Evolutionary conservation across 1,140 invertebrate species (phyloP), one percentile per base, ranked within the genome.

Genomic region (Ips typographus): DNA sequence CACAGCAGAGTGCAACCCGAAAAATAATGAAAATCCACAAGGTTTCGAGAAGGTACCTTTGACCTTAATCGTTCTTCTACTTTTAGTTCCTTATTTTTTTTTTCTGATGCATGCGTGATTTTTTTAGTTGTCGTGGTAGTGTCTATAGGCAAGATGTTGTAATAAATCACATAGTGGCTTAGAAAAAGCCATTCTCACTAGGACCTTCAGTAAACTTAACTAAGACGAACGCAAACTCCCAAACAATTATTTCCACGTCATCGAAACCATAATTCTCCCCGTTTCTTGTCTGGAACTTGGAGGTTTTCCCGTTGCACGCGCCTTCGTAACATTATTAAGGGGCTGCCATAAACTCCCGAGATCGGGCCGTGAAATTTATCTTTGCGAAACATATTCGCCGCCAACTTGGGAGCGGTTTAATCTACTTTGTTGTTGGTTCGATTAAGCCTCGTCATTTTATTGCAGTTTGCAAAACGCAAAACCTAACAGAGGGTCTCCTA

Each of bases 371-470:
- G 39, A 55, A 65, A 65, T 65, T 65, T 65, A 65, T 65, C 63
- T 55, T 65, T 65, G 51, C 41, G 43, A 65, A 65, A 65, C 63
- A 65, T 65, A 65, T 56, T 65, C 36, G 51, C 6, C 22, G 61
- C n/a, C 63, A 65, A 56, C 51, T 65, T 55, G 39, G 42, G 53
- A 43, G 43, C 5, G 38, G 40, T 55, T 65, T 55, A 65, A 65
- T 65, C 63, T 63, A 47, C n/a, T 47, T 47, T 47, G 4, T 47
- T 47, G 44, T 47, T 47, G n/a, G 4, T n/a, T 47, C 44, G 44
- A 47, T 47, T 4, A 47, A 22, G 22, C 22, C 22, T 22, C 22
- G 22, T 22, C 22, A 22, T 22, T 22, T 22, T 22, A 22, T 22
- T 22, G 22, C 22, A 22, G 22, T 22, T 22, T 22, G 22, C 22